These are phyloP conservation scores for Eubucco bourcierii DNA, from an alignment of 2,113 vertebrate genomes.

Conservation along the genomic window DNA sequence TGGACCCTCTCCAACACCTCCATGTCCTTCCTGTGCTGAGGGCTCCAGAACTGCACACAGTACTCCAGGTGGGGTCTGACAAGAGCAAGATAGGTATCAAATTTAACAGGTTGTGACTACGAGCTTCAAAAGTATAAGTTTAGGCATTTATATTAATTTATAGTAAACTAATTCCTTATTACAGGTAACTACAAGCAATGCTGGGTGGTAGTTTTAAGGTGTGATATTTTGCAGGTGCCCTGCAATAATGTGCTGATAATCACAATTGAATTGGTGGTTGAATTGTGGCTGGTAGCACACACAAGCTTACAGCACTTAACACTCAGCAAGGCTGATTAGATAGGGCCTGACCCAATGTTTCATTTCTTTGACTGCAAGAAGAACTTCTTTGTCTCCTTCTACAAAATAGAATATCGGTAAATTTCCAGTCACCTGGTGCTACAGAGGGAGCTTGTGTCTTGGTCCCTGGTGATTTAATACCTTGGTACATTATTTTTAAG, in stretches of 20 bases:
- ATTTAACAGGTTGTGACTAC: background rate
- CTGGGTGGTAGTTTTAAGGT: background rate
- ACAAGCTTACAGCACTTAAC: background rate
- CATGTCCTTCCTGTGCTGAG: no score
- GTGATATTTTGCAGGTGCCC: background rate
- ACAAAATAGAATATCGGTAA: background rate
- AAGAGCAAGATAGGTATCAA: background rate
- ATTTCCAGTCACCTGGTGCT: background rate
- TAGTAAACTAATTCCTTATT: background rate
- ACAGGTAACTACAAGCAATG: background rate
- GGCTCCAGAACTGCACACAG: no score
- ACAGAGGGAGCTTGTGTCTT: background rate
- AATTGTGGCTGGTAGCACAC: background rate
- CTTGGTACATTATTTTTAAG: background rate
- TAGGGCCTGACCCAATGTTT: background rate
- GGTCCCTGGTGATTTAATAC: background rate
- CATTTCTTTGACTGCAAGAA: background rate
- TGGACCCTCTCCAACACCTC: no score
- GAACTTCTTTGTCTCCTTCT: background rate
- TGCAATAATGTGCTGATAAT: background rate
- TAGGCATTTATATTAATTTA: background rate
- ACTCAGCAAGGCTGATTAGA: background rate
- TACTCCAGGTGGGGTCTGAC: no score
- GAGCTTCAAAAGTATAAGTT: background rate
- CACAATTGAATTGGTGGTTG: background rate